Conservation (phyloP, 30 jellyfish, hydroid and myxozoan genomes). For the Aurelia coerulea region DNA sequence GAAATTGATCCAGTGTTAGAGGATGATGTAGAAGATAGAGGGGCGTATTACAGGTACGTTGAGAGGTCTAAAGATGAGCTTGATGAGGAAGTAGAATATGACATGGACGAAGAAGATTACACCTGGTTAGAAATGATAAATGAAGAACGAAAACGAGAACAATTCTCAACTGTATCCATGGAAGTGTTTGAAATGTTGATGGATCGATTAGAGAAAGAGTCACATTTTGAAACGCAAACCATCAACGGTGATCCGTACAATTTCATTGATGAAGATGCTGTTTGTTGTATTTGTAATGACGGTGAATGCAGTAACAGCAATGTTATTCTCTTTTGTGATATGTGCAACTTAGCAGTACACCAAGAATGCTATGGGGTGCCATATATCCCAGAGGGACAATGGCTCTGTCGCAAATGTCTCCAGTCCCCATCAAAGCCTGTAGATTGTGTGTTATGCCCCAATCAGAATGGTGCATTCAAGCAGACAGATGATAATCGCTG, state of each 20-base stretch:
- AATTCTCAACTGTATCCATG: slow-evolving; percentile 73
- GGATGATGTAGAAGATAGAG: slow-evolving; percentile 78
- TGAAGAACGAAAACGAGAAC: slow-evolving; percentile 85
- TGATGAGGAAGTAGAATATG: slow-evolving; percentile 98
- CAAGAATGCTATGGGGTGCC: slow-evolving; percentile 99
- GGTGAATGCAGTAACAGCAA: slow-evolving; percentile 98
- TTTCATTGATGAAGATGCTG: slow-evolving; percentile 98
- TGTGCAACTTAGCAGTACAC: slow-evolving; percentile 99
- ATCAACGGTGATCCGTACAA: slow-evolving; percentile 95
- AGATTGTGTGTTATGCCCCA: slow-evolving; percentile 96
- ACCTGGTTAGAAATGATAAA: slow-evolving; percentile 90
- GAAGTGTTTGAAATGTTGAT: slow-evolving; percentile 89
- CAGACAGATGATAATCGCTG: slow-evolving; percentile 97
- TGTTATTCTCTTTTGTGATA: slow-evolving; percentile 95
- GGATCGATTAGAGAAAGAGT: slow-evolving; percentile 98
- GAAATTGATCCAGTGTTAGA: slow-evolving; percentile 51
- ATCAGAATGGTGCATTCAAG: slow-evolving; percentile 95
- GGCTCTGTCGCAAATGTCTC: slow-evolving; percentile 98
- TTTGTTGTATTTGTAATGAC: slow-evolving; percentile 97
- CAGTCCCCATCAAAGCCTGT: slow-evolving; percentile 99
- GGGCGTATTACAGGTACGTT: slow-evolving; percentile 89
- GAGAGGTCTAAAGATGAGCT: slow-evolving; percentile 91
- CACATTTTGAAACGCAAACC: slow-evolving; percentile 97
- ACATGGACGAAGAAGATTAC: slow-evolving; percentile 99
- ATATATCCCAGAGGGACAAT: slow-evolving; percentile 98